phyloP scores from a whole-genome alignment of 2,113 vertebrate species.

The Passerina amoena region DNA sequence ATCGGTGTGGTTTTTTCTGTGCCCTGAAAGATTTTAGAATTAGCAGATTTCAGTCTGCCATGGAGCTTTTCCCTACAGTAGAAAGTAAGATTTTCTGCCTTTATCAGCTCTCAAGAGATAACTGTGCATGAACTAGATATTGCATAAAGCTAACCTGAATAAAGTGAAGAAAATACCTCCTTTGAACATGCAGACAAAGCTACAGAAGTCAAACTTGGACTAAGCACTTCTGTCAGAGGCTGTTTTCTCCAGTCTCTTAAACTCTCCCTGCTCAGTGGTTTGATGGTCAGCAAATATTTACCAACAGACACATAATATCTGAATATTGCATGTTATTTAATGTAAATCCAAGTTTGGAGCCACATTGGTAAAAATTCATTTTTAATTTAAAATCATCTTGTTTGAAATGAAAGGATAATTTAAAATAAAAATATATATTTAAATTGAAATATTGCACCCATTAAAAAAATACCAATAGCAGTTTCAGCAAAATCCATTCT shows the following conservation, averaged over 20 bases:
- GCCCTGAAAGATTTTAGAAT: neutral
- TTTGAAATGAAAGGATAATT: neutral
- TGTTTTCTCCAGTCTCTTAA: neutral
- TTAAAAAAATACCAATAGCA: neutral
- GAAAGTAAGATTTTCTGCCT: neutral
- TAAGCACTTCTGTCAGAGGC: neutral
- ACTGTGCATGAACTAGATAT: neutral
- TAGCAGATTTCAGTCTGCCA: neutral
- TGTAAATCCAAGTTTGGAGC: neutral
- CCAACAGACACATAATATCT: neutral
- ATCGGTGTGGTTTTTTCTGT: neutral
- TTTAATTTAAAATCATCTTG: neutral
- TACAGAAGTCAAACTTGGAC: neutral
- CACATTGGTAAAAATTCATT: neutral
- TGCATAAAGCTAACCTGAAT: constrained; percentile 4
- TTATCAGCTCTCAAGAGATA: neutral
- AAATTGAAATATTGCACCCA: neutral
- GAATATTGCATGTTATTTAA: neutral
- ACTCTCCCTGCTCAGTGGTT: neutral
- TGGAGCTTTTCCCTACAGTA: neutral
- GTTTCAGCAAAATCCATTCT: neutral
- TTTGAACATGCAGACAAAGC: neutral
- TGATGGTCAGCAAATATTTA: neutral
- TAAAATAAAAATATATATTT: neutral
- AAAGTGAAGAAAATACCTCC: neutral